phyloP scores from a whole-genome alignment of 2,113 vertebrate species.

The Notiomystis cincta region DNA sequence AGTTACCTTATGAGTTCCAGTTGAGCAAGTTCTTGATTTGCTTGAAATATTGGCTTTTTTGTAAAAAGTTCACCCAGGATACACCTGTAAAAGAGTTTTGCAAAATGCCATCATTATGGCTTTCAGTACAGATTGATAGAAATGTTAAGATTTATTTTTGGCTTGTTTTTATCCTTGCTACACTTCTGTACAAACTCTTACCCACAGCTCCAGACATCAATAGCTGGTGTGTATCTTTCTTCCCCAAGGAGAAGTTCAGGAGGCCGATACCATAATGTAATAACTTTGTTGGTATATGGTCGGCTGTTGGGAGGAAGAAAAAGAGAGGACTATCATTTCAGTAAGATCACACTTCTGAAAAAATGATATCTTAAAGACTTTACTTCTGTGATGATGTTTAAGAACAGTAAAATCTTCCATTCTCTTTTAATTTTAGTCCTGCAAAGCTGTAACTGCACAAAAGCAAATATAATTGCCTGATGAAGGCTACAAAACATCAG shows the following conservation, averaged over 20 bases:
- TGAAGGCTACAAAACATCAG: neutral
- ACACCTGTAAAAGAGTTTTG: constrained; percentile 77
- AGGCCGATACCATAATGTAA: constrained; percentile 84
- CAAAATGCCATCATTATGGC: neutral
- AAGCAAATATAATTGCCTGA: neutral
- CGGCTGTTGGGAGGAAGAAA: constrained; percentile 69
- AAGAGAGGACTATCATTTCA: constrained; percentile 47
- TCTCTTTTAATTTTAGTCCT: neutral
- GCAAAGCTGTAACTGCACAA: neutral
- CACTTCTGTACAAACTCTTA: constrained; percentile 56
- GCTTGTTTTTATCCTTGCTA: neutral
- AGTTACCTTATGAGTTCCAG: constrained; percentile 96
- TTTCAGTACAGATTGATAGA: neutral
- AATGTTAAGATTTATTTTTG: neutral
- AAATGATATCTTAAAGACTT: neutral
- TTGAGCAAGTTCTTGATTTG: constrained; percentile 96
- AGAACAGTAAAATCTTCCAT: neutral
- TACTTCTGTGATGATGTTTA: neutral
- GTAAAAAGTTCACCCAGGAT: constrained; percentile 98
- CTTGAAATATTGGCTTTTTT: constrained; percentile 99
- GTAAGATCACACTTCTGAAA: neutral
- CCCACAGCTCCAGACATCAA: constrained; percentile 88
- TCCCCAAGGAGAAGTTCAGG: constrained; percentile 83
- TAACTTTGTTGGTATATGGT: constrained; percentile 86
- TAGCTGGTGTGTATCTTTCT: constrained; percentile 82